Conservation (phyloP, 2,888 invertebrate genomes). For the Eupsilia transversa region DNA sequence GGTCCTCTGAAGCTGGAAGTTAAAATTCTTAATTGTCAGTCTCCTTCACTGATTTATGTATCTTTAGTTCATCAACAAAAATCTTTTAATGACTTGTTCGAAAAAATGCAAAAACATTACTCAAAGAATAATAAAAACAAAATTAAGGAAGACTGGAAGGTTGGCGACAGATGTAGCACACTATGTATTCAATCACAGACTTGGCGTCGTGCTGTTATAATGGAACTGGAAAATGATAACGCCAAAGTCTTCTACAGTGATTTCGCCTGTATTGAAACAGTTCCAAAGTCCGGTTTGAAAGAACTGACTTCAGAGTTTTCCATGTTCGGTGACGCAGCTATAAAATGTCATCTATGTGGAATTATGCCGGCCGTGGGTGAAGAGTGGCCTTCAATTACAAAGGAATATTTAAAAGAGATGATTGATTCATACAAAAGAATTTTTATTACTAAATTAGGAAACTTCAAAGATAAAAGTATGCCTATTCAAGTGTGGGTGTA, state of each 20-base stretch:
- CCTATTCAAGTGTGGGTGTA: constrained; percentile 93
- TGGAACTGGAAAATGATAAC: constrained; percentile 79
- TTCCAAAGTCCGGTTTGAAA: constrained; percentile 85
- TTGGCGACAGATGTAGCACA: constrained; percentile 87
- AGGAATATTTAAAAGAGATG: constrained; percentile 90
- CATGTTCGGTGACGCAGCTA: constrained; percentile 89
- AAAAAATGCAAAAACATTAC: constrained; percentile 90
- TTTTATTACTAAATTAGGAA: constrained; percentile 90
- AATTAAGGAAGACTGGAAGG: constrained; percentile 84
- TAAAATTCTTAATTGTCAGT: constrained; percentile 86
- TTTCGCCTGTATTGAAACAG: constrained; percentile 89
- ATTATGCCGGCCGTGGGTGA: constrained; percentile 93
- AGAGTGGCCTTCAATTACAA: constrained; percentile 91
- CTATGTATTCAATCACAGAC: constrained; percentile 85
- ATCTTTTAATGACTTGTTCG: constrained; percentile 85
- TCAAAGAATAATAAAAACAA: constrained; percentile 71
- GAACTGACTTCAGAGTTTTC: constrained; percentile 88
- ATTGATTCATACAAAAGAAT: constrained; percentile 86
- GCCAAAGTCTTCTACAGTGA: constrained; percentile 92
- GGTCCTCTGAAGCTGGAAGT: constrained; percentile 88
- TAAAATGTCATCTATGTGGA: constrained; percentile 93
- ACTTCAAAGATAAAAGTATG: constrained; percentile 86
- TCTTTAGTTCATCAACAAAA: constrained; percentile 86
- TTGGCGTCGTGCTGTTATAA: constrained; percentile 92
- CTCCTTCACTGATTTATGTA: constrained; percentile 92